Percentiles rank a stretch among this genome's conserved stretches.
phyloP scores from a whole-genome alignment of 1,140 invertebrate genomes.

The Atta texana region DNA sequence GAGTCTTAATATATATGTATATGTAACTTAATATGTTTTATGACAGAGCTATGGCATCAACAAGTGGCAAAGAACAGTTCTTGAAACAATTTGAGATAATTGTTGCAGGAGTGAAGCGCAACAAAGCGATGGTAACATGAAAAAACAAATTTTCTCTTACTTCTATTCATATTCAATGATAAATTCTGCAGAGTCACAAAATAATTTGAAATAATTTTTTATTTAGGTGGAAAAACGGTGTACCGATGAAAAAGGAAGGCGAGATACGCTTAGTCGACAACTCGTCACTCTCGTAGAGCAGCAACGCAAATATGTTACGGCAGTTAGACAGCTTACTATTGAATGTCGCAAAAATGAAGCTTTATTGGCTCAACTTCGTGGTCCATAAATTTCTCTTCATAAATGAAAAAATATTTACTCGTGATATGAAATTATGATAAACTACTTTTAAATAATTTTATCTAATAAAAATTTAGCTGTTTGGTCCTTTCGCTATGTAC shows the following conservation, averaged over 20 bases:
- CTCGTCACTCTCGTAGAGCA: slow-evolving; percentile 92
- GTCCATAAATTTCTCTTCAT: slow-evolving; percentile 62
- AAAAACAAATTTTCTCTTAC: background rate
- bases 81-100: slow-evolving; percentile 95
- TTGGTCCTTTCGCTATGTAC: background rate
- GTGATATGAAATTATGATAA: background rate
- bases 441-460: background rate
- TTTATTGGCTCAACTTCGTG: slow-evolving; percentile 84
- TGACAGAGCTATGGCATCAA: slow-evolving; percentile 89
- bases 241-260: slow-evolving; percentile 90
- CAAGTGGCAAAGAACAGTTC: slow-evolving; percentile 93
- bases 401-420: background rate
- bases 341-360: slow-evolving; percentile 91
- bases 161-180: background rate
- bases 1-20: slow-evolving; percentile 7
- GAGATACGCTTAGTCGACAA: slow-evolving; percentile 90
- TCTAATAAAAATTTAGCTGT: background rate
- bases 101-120: slow-evolving; percentile 93
- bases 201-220: slow-evolving; percentile 24
- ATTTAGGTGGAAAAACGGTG: slow-evolving; percentile 86
- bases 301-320: slow-evolving; percentile 93
- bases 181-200: background rate
- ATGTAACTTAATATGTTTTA: slow-evolving; percentile 54
- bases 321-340: slow-evolving; percentile 92
- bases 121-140: slow-evolving; percentile 90